These are phyloP conservation scores for Tetrao urogallus DNA, from an alignment of 2,113 vertebrate genomes.

Conservation along the genomic window DNA sequence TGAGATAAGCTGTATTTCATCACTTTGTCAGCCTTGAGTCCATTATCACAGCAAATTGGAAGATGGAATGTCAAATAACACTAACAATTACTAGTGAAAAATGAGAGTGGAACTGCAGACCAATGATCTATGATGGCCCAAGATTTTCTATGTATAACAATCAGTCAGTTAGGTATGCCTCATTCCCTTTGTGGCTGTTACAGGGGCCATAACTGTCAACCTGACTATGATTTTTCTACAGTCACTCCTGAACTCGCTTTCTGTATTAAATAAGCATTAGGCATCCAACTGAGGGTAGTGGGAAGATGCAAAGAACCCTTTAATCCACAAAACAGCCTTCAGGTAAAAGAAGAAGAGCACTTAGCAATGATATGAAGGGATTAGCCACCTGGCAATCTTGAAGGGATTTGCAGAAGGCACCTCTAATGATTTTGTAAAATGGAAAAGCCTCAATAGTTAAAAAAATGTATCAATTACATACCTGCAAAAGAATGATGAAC, in stretches of 20 bases:
- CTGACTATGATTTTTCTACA: background rate
- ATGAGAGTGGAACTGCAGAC: constrained; percentile 61
- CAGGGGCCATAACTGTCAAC: constrained; percentile 12
- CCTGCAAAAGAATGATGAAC: background rate
- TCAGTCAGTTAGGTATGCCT: constrained; percentile 53
- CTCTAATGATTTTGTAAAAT: background rate
- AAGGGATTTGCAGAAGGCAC: background rate
- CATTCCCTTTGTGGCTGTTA: constrained; percentile 41
- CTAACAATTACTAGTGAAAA: constrained; percentile 63
- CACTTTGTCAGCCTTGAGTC: constrained; percentile 64
- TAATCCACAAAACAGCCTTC: background rate
- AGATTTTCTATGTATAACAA: constrained; percentile 49
- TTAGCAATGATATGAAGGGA: background rate
- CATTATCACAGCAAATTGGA: constrained; percentile 67
- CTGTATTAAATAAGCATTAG: constrained; percentile 25
- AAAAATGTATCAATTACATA: background rate
- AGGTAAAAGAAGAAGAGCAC: background rate
- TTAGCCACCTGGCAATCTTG: background rate
- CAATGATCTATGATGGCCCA: constrained; percentile 63
- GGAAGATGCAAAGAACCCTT: background rate
- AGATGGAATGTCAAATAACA: constrained; percentile 67
- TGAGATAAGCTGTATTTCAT: constrained; percentile 69
- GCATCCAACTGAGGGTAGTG: background rate
- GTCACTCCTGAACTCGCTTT: background rate
- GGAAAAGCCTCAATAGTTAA: background rate